Evolutionary conservation across 2,797 vertebrate species (phyloP).

Genomic region (Paratrypauchen microcephalus): DNA sequence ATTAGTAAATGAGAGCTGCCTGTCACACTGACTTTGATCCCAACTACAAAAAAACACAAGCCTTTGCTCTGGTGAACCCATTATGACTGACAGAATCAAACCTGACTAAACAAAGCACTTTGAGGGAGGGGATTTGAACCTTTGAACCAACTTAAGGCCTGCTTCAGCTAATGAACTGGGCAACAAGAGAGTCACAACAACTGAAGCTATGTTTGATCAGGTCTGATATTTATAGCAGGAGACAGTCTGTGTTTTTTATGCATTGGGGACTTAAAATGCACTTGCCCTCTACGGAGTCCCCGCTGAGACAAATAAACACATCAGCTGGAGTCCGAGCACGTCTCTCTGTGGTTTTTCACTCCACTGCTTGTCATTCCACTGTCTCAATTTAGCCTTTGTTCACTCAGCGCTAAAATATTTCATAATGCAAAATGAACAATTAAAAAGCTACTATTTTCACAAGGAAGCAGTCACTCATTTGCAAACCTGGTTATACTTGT

Average conservation of each 20-base stretch:
- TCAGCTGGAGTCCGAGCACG: slow-evolving; percentile 35
- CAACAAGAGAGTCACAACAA: slow-evolving; percentile 8
- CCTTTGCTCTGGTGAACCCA: not conserved
- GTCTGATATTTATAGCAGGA: slow-evolving; percentile 20
- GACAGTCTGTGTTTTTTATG: slow-evolving; percentile 27
- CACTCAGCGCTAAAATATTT: not conserved
- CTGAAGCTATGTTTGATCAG: slow-evolving; percentile 19
- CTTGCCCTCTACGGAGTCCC: slow-evolving; percentile 26
- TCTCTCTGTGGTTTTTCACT: slow-evolving; percentile 47
- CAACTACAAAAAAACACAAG: not conserved
- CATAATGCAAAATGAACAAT: slow-evolving; percentile 19
- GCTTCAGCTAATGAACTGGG: slow-evolving; percentile 14
- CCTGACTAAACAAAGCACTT: not conserved
- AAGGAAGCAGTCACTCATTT: not conserved
- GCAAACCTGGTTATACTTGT: too few species aligned
- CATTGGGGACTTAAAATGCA: slow-evolving; percentile 43
- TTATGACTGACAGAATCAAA: not conserved
- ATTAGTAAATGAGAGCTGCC: slow-evolving; percentile 19
- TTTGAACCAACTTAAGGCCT: slow-evolving; percentile 6
- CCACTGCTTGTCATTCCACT: slow-evolving; percentile 43
- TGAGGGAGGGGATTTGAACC: slow-evolving; percentile 1
- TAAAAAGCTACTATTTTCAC: not conserved
- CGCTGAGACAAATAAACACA: slow-evolving; percentile 47
- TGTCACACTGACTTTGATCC: slow-evolving; percentile 8
- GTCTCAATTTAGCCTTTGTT: slow-evolving; percentile 45